Base-by-base conservation (phyloP, 2,797 vertebrate species). In the Sylvia borin region DNA sequence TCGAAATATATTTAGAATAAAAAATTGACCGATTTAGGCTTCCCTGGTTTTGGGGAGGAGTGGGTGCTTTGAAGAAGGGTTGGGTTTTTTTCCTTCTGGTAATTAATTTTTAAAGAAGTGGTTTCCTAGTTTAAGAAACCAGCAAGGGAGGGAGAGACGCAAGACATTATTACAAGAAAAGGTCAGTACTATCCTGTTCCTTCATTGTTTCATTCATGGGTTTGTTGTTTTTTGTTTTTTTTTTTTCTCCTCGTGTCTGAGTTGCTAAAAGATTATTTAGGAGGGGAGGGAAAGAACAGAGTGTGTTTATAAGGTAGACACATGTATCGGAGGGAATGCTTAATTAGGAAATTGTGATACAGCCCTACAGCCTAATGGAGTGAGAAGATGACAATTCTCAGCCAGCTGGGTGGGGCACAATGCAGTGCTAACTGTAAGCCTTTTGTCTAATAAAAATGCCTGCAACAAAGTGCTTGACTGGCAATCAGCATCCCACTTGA, bases 381-480 rank as follows among this genome's bases (percentile, higher is more conserved):
- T 76, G 75, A 91, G 91, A 74, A 73, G 40, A 76, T 61, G 71
- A 86, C 82, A 94, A 51, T 94, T 93, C 88, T 91, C 86, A 92
- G 91, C 45, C 87, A 75, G 70, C 73, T 83, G 96, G 96, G 96
- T 96, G 95, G 97, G 95, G 88, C 97, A 80, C 91, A 80, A 72
- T 97, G 96, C 94, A 89, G 79, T 81, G 94, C 90, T 91, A 75
- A 96, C 94, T 68, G 91, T 81, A 92, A 90, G 93, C 88, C 95
- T 96, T 97, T 97, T 95, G 90, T 98, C 93, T 97, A 77, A 75
- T 95, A 62, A 95, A 84, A 97, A 92, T 67, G 89, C 88, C 92
- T 54, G 78, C 95, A 96, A 84, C 51, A 67, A 94, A 85, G 40
- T 75, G 76, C 34, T 94, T 94, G 91, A 82, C 95, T 94, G 88